Percentiles rank a stretch among this genome's conserved stretches.
These are phyloP conservation scores for Nipponacmea schrenckii DNA, from an alignment of 2,888 invertebrate genomes.

Conservation along the genomic window DNA sequence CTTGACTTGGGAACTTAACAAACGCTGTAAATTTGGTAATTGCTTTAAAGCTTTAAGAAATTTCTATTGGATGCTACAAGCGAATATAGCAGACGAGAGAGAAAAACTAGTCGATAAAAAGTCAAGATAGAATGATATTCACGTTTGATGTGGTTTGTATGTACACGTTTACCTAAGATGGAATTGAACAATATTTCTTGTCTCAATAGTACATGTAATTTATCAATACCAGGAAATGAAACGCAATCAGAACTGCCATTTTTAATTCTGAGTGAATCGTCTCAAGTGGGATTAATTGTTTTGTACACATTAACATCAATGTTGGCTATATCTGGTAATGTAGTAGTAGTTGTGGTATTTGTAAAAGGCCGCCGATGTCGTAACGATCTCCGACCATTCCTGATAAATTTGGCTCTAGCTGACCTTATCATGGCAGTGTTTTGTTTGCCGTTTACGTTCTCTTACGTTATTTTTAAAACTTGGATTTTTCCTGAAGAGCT, in stretches of 20 bases:
- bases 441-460: conserved; percentile 88
- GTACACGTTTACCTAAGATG: no score
- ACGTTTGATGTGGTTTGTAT: no score
- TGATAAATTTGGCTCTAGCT: conserved; percentile 85
- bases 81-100: no score
- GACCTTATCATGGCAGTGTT: conserved; percentile 90
- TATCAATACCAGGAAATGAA: no score
- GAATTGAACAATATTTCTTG: no score
- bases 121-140: no score
- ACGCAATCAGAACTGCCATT: background rate
- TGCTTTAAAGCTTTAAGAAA: no score
- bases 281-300: conserved; percentile 53
- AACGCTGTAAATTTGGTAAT: no score
- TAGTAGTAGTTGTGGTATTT: conserved; percentile 69
- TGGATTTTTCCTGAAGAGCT: conserved; percentile 71
- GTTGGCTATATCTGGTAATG: conserved; percentile 69
- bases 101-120: no score
- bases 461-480: conserved; percentile 66
- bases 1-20: no score
- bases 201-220: no score
- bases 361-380: conserved; percentile 63
- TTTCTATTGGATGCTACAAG: no score
- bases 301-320: conserved; percentile 69
- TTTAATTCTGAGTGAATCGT: conserved; percentile 31
- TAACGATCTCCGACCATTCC: conserved; percentile 73